Percentiles rank a stretch among this genome's conserved stretches.
Evolutionary conservation across 2,113 vertebrate genomes (phyloP).

Genomic region (Corythornis vintsioides): DNA sequence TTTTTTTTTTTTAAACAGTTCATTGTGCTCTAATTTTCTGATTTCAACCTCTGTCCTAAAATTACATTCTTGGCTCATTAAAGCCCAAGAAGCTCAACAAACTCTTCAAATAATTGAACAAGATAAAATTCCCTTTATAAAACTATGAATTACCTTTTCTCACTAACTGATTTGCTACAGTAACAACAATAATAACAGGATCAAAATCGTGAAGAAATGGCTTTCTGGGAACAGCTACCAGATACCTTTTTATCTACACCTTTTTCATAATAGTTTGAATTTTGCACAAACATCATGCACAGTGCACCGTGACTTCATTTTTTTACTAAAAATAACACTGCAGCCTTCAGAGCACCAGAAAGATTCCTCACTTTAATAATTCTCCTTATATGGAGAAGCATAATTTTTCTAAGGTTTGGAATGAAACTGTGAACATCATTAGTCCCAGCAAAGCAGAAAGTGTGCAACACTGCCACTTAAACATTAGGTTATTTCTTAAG

Average conservation of each 20-base stretch:
- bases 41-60: background rate
- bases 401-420: background rate
- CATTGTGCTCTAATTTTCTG: slow-evolving; percentile 1
- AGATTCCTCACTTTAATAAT: background rate
- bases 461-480: background rate
- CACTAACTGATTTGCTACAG: background rate
- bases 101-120: background rate
- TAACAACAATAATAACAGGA: background rate
- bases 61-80: background rate
- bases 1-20: background rate
- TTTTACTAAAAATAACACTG: background rate
- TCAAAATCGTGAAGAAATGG: background rate
- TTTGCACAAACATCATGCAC: background rate
- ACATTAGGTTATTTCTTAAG: background rate
- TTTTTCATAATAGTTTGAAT: background rate
- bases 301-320: background rate
- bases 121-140: background rate
- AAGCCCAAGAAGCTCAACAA: background rate
- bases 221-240: background rate
- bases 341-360: background rate
- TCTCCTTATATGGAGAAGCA: background rate
- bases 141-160: background rate
- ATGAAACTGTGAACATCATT: background rate
- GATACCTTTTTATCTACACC: background rate
- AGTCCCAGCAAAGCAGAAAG: background rate